Conservation (phyloP, 30 jellyfish, hydroid and myxozoan species). For the Chironex yamaguchii region DNA sequence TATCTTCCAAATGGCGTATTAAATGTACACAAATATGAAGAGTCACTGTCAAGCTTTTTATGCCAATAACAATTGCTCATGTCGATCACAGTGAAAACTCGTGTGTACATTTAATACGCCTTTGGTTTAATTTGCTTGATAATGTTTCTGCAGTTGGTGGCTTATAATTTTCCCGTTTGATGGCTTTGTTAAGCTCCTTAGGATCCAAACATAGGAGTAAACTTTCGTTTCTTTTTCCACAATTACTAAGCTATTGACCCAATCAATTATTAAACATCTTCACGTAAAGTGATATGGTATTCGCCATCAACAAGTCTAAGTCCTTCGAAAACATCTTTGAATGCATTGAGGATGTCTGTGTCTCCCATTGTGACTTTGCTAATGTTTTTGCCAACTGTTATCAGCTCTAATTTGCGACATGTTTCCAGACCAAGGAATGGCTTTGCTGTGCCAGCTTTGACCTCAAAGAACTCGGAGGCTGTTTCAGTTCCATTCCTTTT, state of each 20-base stretch:
- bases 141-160: conserved; percentile 50
- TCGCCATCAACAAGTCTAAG: conserved; percentile 8
- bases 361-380: conserved; percentile 5
- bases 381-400: too few relatives aligned
- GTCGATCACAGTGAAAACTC: conserved; percentile 44
- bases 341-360: neutral
- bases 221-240: conserved; percentile 43
- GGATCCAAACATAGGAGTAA: conserved; percentile 32
- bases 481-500: conserved; percentile 10
- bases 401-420: too few relatives aligned
- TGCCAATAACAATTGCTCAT: conserved; percentile 44
- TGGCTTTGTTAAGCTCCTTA: conserved; percentile 50
- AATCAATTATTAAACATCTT: conserved; percentile 28
- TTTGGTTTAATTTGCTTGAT: neutral
- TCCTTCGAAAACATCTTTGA: conserved; percentile 27
- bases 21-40: conserved; percentile 49
- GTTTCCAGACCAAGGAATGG: too few relatives aligned
- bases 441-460: too few relatives aligned
- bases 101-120: too few relatives aligned
- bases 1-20: conserved; percentile 49
- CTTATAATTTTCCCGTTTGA: conserved; percentile 36
- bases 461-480: too few relatives aligned
- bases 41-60: conserved; percentile 10
- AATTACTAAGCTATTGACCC: conserved; percentile 55
- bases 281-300: conserved; percentile 14